phyloP scores from a whole-genome alignment of 2,797 vertebrate species.

The Falco concolor region DNA sequence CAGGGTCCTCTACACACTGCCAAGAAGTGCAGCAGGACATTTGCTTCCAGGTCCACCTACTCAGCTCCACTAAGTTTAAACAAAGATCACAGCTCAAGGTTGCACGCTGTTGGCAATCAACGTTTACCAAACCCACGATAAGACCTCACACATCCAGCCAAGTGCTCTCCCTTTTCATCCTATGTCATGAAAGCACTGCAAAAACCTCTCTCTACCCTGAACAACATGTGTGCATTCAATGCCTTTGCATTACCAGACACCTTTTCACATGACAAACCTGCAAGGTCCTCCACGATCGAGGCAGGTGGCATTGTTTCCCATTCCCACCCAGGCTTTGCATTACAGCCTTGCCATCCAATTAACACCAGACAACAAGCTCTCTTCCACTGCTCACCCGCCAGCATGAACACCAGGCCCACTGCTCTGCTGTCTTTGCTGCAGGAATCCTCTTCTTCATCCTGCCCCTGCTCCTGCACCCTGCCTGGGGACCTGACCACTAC shows the following conservation, averaged over 20 bases:
- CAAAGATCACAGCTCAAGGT: not conserved
- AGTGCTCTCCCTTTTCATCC: not conserved
- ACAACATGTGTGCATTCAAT: not conserved
- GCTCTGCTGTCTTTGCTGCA: rapidly evolving
- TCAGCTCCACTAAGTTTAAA: not conserved
- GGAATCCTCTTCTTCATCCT: not conserved
- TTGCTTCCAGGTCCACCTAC: not conserved
- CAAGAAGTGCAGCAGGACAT: not conserved
- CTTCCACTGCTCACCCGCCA: not conserved
- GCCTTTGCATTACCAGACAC: not conserved
- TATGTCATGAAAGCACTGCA: rapidly evolving
- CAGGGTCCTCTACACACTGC: not conserved
- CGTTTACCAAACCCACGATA: not conserved
- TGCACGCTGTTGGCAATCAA: not conserved
- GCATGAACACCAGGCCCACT: not conserved
- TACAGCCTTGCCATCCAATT: not conserved
- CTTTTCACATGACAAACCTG: not conserved
- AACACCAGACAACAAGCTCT: not conserved
- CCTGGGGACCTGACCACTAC: rapidly evolving
- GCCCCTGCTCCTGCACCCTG: not conserved
- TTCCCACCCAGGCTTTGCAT: not conserved
- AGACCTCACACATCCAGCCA: not conserved
- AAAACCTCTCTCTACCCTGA: not conserved
- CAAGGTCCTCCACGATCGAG: rapidly evolving
- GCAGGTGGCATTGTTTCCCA: not conserved